A percentile compares a stretch with the other conserved stretches of the same genome.
Evolutionary conservation across 2,888 invertebrate genomes (phyloP).

Genomic region (Elegia similella): DNA sequence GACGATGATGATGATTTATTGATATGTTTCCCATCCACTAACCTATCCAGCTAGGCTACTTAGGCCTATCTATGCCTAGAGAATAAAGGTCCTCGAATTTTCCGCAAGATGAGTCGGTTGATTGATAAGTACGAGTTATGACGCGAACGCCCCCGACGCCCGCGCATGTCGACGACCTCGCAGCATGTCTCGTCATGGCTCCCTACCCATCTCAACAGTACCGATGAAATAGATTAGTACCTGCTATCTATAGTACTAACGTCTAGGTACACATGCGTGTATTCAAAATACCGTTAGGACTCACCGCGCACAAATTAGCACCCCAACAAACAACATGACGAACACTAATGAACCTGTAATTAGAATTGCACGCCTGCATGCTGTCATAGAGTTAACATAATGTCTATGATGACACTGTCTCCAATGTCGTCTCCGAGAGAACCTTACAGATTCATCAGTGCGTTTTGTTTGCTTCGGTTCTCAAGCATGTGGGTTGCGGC

Average conservation of each 20-base stretch:
- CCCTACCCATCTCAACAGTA: constrained; percentile 26
- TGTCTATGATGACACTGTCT: background rate
- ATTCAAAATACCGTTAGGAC: constrained; percentile 3
- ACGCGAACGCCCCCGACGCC: constrained; percentile 49
- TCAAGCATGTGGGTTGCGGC: constrained; percentile 40
- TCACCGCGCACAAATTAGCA: constrained; percentile 7
- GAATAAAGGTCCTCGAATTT: background rate
- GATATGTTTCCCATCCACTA: no score
- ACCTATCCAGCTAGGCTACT: no score
- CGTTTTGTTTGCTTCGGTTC: constrained; percentile 34
- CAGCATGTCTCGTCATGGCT: constrained; percentile 31
- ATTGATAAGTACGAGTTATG: constrained; percentile 19
- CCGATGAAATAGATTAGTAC: constrained; percentile 2
- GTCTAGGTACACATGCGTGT: background rate
- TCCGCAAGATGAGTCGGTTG: background rate
- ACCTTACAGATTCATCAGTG: constrained; percentile 27
- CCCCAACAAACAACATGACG: background rate
- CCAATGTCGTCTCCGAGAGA: background rate
- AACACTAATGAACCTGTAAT: background rate
- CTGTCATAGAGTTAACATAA: background rate
- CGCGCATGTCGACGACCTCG: constrained; percentile 29
- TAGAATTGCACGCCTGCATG: background rate
- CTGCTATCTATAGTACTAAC: background rate
- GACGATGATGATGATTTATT: no score
- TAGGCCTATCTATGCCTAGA: background rate